phyloP scores from a whole-genome alignment of 53 echinoderm and acorn worm species.

The Antedon mediterranea region DNA sequence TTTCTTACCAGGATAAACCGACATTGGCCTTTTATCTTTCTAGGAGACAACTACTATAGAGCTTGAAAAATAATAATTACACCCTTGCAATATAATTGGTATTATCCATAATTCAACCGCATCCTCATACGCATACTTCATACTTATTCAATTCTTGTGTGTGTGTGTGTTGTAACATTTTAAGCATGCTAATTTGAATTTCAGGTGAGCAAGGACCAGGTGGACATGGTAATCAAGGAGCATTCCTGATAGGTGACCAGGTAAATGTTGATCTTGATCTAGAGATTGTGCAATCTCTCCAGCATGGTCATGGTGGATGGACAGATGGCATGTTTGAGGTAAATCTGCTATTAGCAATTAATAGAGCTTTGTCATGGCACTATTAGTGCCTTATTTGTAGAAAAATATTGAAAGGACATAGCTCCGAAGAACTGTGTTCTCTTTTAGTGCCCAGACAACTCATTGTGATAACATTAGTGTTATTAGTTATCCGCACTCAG shows the following conservation, averaged over 20 bases:
- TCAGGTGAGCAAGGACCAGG: constrained; percentile 91
- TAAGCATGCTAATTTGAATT: not conserved
- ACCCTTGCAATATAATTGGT: no score
- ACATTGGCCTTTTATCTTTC: not conserved
- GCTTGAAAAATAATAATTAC: no score
- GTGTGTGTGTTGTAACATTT: no score
- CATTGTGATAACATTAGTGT: no score
- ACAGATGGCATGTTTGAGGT: constrained; percentile 99
- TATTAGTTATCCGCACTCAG: no score
- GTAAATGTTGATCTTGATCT: constrained; percentile 90
- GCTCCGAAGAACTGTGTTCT: no score
- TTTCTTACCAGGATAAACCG: not conserved
- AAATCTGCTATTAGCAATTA: not conserved
- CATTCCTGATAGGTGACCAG: constrained; percentile 72
- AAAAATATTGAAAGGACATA: no score
- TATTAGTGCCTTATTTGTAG: not conserved
- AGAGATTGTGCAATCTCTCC: constrained; percentile 95
- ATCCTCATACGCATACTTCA: no score
- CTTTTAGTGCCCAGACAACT: no score
- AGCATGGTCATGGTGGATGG: constrained; percentile 98
- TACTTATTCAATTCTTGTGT: no score
- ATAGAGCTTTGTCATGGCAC: not conserved
- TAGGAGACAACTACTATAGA: not conserved
- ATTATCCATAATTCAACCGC: no score
- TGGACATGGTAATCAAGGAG: constrained; percentile 71